Evolutionary conservation across 2,888 invertebrate species (phyloP), one percentile per base, ranked within the genome.

Genomic region (Kuschelorhynchus macadamiae): DNA sequence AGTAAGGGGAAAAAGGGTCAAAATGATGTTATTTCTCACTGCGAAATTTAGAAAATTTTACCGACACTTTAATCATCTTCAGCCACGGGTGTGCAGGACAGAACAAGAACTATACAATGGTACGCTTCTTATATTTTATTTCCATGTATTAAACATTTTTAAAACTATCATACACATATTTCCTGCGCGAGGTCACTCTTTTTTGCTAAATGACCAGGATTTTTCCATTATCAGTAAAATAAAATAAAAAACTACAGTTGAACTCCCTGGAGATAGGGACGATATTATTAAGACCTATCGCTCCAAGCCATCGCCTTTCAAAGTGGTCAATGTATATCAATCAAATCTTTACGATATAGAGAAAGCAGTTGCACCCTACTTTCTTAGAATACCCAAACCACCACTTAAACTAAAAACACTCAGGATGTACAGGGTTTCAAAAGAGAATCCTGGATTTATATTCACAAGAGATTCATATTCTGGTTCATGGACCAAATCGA

Each of bases 151-250:
- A 3, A 41, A 41, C 12, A 12, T 41, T 14, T 41, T 41, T 14
- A 41, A 41, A 41, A 14, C 14, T 41, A 16, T 41, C 16, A 41
- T 14, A 12, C 2, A 41, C 16, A 14, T 14, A 8, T 41, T 41
- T 41, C 16, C 41, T 1, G 16, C 16, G 3, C 1, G 41, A 41
- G 14, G 16, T 16, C 16, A 41, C 16, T 41, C 16, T 3, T 14
- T n/a, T n/a, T 2, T 41, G n/a, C 41, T 16, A 12, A 41, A 41
- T 41, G 41, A 41, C 16, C 41, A 41, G 16, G 41, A 41, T 16
- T 41, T 41, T 41, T 7, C 14, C 8, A 14, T 41, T 14, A 41
- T 41, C 8, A 14, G 14, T 2, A 14, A 14, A 14, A 41, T 16
- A 16, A 41, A 41, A 14, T 2, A 41, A 41, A 41, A 41, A 14